Base-by-base conservation (phyloP, 1,140 invertebrate genomes). In the Thereuonema tuberculata region DNA sequence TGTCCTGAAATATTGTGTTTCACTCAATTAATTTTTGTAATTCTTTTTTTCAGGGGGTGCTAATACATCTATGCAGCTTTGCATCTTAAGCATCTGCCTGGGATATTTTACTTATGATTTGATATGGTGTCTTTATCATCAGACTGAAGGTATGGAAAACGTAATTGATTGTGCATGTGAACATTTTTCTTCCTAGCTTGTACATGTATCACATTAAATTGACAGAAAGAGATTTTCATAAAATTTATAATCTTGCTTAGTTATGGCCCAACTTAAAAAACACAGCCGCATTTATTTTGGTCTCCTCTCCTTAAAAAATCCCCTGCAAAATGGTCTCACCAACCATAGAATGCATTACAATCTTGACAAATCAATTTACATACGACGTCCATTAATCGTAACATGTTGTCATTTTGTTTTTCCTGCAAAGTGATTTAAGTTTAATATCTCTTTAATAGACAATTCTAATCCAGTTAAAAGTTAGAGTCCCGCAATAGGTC, bases 51-150 rank as follows among this genome's bases (percentile, higher is more conserved):
- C 53, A 27, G 27, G 53, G 9, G 14, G 24, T 27, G 5, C 53
- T 14, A 27, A 17, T 55, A 27, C 24, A 28, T 9, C 25, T 5
- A 9, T 26, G 26, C 14, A 55, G 27, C 15, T 17, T 3, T 28
- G 27, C 53, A 55, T 21, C 26, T 14, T 29, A 26, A 21, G 5
- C 12, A 55, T 55, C 26, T 28, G 53, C 28, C 28, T 55, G 3
- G 53, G 25, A 26, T 55, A 55, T 29, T 55, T 55, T 29, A 28
- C 21, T 23, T 55, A 55, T 55, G 53, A 55, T 29, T 9, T 55
- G 17, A 14, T 55, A 12, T 55, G 53, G 53, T 55, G 53, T 21
- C 27, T 55, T 14, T 55, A 55, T 29, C 26, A 55, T 21, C 53
- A 55, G 23, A 12, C 53, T 9, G 53, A 55, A 55, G 53, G 53